These are phyloP conservation scores for Thelaira solivaga DNA, from an alignment of 2,888 invertebrate species.

Conservation along the genomic window DNA sequence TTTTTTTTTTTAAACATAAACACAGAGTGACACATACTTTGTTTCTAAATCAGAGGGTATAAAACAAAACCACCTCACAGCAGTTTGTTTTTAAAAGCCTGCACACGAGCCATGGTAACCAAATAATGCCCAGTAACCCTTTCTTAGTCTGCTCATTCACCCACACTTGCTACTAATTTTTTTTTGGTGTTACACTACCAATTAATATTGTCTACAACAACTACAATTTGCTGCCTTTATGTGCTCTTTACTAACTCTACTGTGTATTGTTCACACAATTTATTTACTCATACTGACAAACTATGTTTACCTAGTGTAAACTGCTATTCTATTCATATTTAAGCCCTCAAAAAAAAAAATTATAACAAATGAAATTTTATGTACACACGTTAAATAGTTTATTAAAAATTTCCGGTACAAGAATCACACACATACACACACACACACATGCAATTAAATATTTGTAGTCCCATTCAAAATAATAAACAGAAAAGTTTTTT, in stretches of 20 bases:
- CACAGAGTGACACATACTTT: constrained; percentile 31
- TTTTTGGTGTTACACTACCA: constrained; percentile 53
- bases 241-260: too few species aligned
- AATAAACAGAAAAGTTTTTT: too few species aligned
- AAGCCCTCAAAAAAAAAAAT: too few species aligned
- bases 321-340: not conserved
- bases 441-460: constrained; percentile 13
- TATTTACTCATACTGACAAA: not conserved
- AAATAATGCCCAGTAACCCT: constrained; percentile 2
- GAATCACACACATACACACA: constrained; percentile 29
- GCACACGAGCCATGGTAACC: constrained; percentile 24
- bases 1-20: constrained; percentile 27
- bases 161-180: too few species aligned
- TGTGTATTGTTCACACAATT: constrained; percentile 19
- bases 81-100: constrained; percentile 13
- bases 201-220: constrained; percentile 55
- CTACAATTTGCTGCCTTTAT: constrained; percentile 59
- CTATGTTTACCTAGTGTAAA: too few species aligned
- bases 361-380: constrained; percentile 27
- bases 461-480: too few species aligned
- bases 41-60: not conserved
- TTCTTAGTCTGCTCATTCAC: too few species aligned
- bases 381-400: constrained; percentile 53
- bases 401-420: constrained; percentile 60
- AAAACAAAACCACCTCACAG: not conserved